Conservation (phyloP, 2,797 vertebrate species). For the Chaunax sp. region DNA sequence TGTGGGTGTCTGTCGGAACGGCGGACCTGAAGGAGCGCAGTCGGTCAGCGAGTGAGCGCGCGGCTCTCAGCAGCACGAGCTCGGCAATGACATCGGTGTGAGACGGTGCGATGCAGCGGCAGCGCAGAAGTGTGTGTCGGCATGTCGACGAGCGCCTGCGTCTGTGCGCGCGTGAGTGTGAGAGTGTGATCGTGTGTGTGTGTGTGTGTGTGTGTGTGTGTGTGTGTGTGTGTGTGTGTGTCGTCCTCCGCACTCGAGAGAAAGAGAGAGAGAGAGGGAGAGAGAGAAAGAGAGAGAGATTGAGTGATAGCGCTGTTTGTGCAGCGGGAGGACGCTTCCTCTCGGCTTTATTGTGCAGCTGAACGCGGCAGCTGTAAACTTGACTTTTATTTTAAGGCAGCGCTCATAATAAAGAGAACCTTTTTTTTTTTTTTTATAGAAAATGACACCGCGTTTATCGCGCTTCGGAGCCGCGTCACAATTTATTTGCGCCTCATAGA, state of each 20-base stretch:
- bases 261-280: slow-evolving; percentile 18
- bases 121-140: slow-evolving; percentile 68
- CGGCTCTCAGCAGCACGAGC: slow-evolving; percentile 64
- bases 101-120: slow-evolving; percentile 37
- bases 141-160: slow-evolving; percentile 63
- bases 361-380: slow-evolving; percentile 16
- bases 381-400: slow-evolving; percentile 21
- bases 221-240: slow-evolving; percentile 19
- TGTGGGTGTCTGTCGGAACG: slow-evolving; percentile 21
- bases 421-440: too few relatives aligned
- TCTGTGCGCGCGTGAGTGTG: slow-evolving; percentile 30
- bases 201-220: slow-evolving; percentile 29
- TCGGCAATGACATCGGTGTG: slow-evolving; percentile 69
- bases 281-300: slow-evolving; percentile 9
- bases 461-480: neutral
- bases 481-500: neutral
- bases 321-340: slow-evolving; percentile 42
- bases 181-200: too few relatives aligned
- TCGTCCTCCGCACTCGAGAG: slow-evolving; percentile 27
- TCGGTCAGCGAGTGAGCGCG: slow-evolving; percentile 35
- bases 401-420: too few relatives aligned
- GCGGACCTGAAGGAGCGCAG: slow-evolving; percentile 53
- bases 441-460: neutral
- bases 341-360: slow-evolving; percentile 13
- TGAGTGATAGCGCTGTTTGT: slow-evolving; percentile 32